Evolutionary conservation across 1,140 invertebrate species (phyloP).

Genomic region (Cyrtorhinus lividipennis): DNA sequence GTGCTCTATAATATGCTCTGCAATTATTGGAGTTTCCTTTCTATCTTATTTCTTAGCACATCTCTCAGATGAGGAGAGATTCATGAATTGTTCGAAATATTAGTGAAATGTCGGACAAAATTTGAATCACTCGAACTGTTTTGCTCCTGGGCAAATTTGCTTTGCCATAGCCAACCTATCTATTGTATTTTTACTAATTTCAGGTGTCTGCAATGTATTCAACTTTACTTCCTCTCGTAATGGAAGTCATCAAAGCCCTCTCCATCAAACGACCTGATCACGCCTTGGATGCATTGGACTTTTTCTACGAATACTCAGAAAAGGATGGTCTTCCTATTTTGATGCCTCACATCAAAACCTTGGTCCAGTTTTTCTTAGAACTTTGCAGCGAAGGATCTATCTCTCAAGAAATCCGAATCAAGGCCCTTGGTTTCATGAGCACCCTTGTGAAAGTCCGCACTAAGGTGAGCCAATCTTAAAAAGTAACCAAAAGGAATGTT

Average conservation of each 20-base stretch:
- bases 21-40: too few relatives aligned
- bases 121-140: too few relatives aligned
- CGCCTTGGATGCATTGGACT: constrained; percentile 42
- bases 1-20: too few relatives aligned
- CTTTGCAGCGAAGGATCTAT: constrained; percentile 39
- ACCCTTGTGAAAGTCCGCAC: constrained; percentile 50
- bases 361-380: constrained; percentile 50
- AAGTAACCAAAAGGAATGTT: not conserved
- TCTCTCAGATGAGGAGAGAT: too few relatives aligned
- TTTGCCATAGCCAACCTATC: too few relatives aligned
- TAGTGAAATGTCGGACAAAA: too few relatives aligned
- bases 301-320: constrained; percentile 57
- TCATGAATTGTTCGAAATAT: too few relatives aligned
- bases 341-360: constrained; percentile 44
- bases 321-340: constrained; percentile 42
- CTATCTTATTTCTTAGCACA: too few relatives aligned
- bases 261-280: constrained; percentile 30
- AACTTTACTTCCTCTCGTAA: constrained; percentile 41
- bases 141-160: too few relatives aligned
- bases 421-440: constrained; percentile 49
- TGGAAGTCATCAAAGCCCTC: constrained; percentile 42
- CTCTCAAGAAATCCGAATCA: constrained; percentile 44
- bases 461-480: constrained; percentile 38
- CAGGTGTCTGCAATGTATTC: too few relatives aligned
- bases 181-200: too few relatives aligned